Base-by-base conservation (phyloP, 2,888 invertebrate species). In the Nephrocerus scutellatus region DNA sequence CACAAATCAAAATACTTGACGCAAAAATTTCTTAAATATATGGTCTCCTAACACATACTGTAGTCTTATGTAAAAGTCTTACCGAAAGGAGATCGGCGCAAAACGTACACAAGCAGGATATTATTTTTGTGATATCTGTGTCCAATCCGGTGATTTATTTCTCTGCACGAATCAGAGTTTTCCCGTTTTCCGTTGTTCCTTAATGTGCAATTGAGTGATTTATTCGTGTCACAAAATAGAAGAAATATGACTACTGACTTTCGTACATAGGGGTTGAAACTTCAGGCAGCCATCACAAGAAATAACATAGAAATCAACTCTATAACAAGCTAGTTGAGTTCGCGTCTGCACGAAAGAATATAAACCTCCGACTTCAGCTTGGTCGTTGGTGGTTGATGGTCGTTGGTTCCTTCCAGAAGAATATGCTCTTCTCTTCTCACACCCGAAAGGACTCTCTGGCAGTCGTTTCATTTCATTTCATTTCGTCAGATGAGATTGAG, bases 121-220 rank as follows among this genome's bases (percentile, higher is more conserved):
- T 62, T 59, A 63, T 63, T 64, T 65, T 60, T 66, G 62, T 62
- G 66, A 65, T 65, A 66, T 65, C 64, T 66, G 61, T 61, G 64
- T 64, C 66, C 63, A 66, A 64, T 64, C 63, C 63, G 50, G 55
- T 65, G 64, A 66, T 66, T 64, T 64, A 64, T 64, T 59, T 57
- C 52, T 52, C 50, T 53, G 54, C 59, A 58, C 57, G 60, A 59
- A 61, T 61, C 59, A 52, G 54, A 60, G 57, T 54, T 31, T 43
- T 49, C 50, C 53, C 52, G 54, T 53, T 52, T 52, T 22, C 42
- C 51, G 51, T 55, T 52, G 44, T 56, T 59, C 59, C 57, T 52
- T 63, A 59, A 53, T 48, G 58, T 57, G 59, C 55, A 60, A 59
- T 59, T 64, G 64, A 62, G 64, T 62, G 62, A 62, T 62, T 62